phyloP scores from a whole-genome alignment of 2,888 invertebrate species.

The Trichopria drosophilae region DNA sequence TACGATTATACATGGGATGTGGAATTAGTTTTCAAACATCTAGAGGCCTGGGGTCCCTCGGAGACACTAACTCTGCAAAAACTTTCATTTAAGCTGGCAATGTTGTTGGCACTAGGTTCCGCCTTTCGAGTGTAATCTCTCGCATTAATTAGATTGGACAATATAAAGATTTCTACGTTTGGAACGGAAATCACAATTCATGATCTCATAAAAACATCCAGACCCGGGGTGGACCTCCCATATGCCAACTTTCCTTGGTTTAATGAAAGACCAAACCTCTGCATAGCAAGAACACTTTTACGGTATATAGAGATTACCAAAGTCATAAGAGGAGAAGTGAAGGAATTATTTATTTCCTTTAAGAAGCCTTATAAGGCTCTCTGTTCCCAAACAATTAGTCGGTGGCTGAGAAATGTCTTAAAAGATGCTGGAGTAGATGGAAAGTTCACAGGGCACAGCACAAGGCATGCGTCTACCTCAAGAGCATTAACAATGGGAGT shows the following conservation, averaged over 20 bases:
- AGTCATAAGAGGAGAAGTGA: slow-evolving; percentile 10
- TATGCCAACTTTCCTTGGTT: slow-evolving; percentile 21
- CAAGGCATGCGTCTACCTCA: too few species aligned
- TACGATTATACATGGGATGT: slow-evolving; percentile 32
- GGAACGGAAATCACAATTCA: slow-evolving; percentile 36
- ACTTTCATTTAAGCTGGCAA: slow-evolving; percentile 21
- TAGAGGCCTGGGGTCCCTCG: slow-evolving; percentile 21
- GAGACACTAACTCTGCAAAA: slow-evolving; percentile 19
- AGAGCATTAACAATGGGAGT: too few species aligned
- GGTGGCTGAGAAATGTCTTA: too few species aligned
- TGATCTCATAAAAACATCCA: slow-evolving; percentile 28
- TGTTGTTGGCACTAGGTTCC: slow-evolving; percentile 28
- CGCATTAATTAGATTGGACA: slow-evolving; percentile 24
- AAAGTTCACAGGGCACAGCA: too few species aligned
- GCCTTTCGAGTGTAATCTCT: slow-evolving; percentile 32
- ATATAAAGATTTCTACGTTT: slow-evolving; percentile 13
- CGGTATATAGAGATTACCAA: slow-evolving; percentile 25
- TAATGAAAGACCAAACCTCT: slow-evolving; percentile 15
- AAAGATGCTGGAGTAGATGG: too few species aligned
- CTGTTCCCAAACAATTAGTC: too few species aligned
- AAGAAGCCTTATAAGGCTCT: slow-evolving; percentile 17
- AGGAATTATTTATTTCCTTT: slow-evolving; percentile 10
- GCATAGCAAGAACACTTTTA: slow-evolving; percentile 17
- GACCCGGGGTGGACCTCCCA: slow-evolving; percentile 15
- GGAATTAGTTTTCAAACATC: slow-evolving; percentile 13